Evolutionary conservation across 1,140 invertebrate species (phyloP).

Genomic region (Neelides sp.): DNA sequence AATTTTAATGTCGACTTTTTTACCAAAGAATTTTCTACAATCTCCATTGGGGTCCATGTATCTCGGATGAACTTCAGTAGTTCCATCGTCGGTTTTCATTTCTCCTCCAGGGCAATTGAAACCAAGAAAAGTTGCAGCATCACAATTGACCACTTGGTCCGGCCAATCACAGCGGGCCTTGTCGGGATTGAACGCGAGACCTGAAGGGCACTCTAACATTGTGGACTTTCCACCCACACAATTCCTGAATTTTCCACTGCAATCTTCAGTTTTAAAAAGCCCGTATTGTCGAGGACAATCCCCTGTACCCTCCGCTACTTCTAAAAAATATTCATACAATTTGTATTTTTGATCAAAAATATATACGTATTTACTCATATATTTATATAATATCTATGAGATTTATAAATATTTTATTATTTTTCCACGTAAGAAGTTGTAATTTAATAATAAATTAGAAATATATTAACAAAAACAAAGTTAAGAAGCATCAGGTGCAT

Average conservation of each 20-base stretch:
- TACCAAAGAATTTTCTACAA: constrained; percentile 68
- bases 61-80: constrained; percentile 32
- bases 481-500: no score
- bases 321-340: no score
- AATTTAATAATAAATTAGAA: no score
- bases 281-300: constrained; percentile 76
- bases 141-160: constrained; percentile 58
- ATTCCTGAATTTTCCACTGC: constrained; percentile 73
- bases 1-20: no score
- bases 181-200: constrained; percentile 65
- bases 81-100: constrained; percentile 35
- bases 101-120: constrained; percentile 47
- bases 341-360: no score
- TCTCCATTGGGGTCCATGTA: constrained; percentile 47
- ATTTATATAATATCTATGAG: no score
- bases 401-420: no score
- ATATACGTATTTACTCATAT: no score
- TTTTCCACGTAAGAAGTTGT: no score
- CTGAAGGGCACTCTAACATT: constrained; percentile 57
- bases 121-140: constrained; percentile 54
- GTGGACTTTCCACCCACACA: constrained; percentile 60
- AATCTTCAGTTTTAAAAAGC: constrained; percentile 51
- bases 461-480: no score
- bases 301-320: constrained; percentile 52
- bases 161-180: constrained; percentile 75